A percentile compares a stretch with the other conserved stretches of the same genome.
These are phyloP conservation scores for Isurus oxyrinchus DNA, from an alignment of 2,113 vertebrate genomes.

Conservation along the genomic window DNA sequence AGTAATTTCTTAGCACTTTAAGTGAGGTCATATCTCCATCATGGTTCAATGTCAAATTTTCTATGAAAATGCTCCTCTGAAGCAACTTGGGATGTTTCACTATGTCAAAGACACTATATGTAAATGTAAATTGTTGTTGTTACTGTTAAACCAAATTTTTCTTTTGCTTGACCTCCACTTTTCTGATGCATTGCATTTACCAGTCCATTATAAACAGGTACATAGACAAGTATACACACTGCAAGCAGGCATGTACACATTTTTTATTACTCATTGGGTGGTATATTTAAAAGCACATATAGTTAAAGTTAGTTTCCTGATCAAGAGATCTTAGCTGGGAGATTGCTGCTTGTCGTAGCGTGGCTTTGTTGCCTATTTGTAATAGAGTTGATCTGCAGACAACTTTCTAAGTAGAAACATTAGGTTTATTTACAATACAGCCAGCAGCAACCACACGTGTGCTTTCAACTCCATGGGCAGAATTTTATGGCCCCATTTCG, in stretches of 20 bases:
- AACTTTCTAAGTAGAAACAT: too few species aligned
- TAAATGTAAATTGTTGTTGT: background rate
- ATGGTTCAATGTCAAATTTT: background rate
- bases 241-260: background rate
- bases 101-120: background rate
- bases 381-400: too few species aligned
- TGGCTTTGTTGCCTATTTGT: too few species aligned
- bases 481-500: too few species aligned
- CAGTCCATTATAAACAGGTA: background rate
- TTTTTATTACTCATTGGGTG: background rate
- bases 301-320: background rate
- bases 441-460: too few species aligned
- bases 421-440: too few species aligned
- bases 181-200: too few species aligned
- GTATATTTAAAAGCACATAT: background rate
- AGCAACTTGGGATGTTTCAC: background rate
- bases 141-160: background rate
- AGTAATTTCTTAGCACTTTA: background rate
- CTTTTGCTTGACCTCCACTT: background rate
- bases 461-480: too few species aligned
- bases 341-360: background rate
- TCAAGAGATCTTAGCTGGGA: background rate
- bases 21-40: background rate
- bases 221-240: background rate
- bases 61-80: background rate